These are phyloP conservation scores for Philereme vetulata DNA, from an alignment of 2,888 invertebrate genomes.

Conservation along the genomic window DNA sequence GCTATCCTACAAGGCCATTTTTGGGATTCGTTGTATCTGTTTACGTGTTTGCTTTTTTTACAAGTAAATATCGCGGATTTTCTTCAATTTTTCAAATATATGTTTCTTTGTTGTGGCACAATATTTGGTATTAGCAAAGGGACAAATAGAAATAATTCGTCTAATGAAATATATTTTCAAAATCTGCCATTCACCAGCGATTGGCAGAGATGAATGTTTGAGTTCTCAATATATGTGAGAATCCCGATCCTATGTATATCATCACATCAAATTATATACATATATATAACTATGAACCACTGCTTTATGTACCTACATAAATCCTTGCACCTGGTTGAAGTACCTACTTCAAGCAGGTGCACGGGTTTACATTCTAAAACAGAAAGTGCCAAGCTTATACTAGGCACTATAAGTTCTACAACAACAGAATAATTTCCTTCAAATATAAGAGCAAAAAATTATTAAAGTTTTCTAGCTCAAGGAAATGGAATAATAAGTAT, in stretches of 20 bases:
- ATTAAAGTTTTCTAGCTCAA: constrained; percentile 73
- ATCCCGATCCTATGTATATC: too few relatives aligned
- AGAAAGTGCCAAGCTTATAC: constrained; percentile 10
- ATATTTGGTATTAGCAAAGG: too few relatives aligned
- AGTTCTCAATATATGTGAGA: too few relatives aligned
- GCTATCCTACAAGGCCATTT: constrained; percentile 24
- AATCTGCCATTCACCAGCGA: too few relatives aligned
- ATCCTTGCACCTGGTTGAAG: too few relatives aligned
- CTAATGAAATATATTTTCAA: too few relatives aligned
- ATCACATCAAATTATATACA: too few relatives aligned
- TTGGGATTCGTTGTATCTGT: constrained; percentile 19
- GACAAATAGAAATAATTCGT: too few relatives aligned
- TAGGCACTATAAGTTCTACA: constrained; percentile 25
- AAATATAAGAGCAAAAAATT: constrained; percentile 54
- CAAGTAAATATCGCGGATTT: constrained; percentile 7
- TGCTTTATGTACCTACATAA: too few relatives aligned
- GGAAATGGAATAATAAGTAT: constrained; percentile 79
- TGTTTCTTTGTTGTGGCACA: not conserved
- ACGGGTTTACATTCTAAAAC: not conserved
- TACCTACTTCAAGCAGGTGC: too few relatives aligned
- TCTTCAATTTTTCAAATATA: not conserved
- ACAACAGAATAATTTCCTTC: constrained; percentile 35
- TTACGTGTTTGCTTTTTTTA: constrained; percentile 16
- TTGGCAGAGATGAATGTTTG: too few relatives aligned
- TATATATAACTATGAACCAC: too few relatives aligned